Base-by-base conservation (phyloP, 2,888 invertebrate species). In the Xylocampa areola region DNA sequence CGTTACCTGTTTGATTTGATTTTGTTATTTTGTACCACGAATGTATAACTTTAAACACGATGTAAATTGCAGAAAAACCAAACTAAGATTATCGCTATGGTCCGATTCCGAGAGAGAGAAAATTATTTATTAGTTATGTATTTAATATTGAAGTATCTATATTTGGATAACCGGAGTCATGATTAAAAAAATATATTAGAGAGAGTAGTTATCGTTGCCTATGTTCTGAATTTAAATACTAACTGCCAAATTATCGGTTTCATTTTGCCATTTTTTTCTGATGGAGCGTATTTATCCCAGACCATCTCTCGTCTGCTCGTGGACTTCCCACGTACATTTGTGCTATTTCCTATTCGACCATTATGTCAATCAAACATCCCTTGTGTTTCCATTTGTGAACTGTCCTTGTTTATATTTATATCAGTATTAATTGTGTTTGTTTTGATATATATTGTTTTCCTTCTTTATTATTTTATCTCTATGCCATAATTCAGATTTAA, bases 251-350 rank as follows among this genome's bases (percentile, higher is more conserved):
- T 72, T 52, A 52, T 62, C 58, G 47, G 67, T 51, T 65, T 66
- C 61, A 55, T 62, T 54, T 66, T 80, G 81, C 81, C 82, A 83
- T 78, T 52, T 70, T 79, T 76, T 76, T 67, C 32, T 65, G 44
- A 68, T 55, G 58, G 10, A 53, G 21, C 37, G 40, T 35, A 68
- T 52, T 23, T 59, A 50, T 54, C 51, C 25, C 68, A 65, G 59
- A 55, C 73, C 78, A 84, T 72, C 76, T 67, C 55, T 65, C 71
- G 64, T 67, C 54, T 21, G 36, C 62, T 36, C 52, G 41, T 55
- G 57, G 41, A 2, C 73, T 64, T 61, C 90, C 90, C 86, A 91
- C 90, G 87, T 88, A 65, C 73, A 76, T 73, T 66, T 75, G 68
- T 81, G 83, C 81, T 87, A 88, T 86, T 85, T 77, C 69, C 68